Percentiles rank a stretch among this genome's conserved stretches.
phyloP scores from a whole-genome alignment of 2,888 invertebrate species.

The Formica aserva region DNA sequence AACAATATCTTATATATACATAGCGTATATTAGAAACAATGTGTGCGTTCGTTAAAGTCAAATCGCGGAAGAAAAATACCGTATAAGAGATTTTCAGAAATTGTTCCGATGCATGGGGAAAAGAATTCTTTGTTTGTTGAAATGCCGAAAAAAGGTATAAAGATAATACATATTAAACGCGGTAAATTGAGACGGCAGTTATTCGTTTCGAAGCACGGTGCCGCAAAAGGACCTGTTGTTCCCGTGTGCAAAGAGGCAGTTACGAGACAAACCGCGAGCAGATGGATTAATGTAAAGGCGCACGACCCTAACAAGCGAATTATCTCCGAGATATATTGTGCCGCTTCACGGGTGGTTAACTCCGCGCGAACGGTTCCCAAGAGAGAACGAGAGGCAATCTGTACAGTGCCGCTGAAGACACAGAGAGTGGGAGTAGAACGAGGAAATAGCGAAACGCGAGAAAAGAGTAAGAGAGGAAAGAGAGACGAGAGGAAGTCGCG shows the following conservation, averaged over 20 bases:
- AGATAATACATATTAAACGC: conserved; percentile 52
- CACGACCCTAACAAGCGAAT: conserved; percentile 82
- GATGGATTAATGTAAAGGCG: conserved; percentile 77
- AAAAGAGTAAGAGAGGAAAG: conserved; percentile 42
- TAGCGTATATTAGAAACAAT: not conserved
- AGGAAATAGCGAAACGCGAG: conserved; percentile 55
- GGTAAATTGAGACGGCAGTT: conserved; percentile 70
- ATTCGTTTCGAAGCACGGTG: conserved; percentile 56
- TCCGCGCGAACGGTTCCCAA: conserved; percentile 72
- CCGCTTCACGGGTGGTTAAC: conserved; percentile 84
- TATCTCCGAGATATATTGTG: conserved; percentile 82
- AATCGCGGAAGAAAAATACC: conserved; percentile 9
- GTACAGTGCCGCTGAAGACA: conserved; percentile 7
- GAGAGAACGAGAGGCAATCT: conserved; percentile 34
- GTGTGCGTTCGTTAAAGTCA: not conserved
- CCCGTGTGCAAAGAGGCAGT: conserved; percentile 66
- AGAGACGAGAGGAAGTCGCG: conserved; percentile 45
- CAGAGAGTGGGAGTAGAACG: conserved; percentile 52
- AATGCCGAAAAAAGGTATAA: conserved; percentile 26
- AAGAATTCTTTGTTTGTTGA: not conserved
- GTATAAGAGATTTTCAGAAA: not conserved
- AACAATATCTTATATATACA: conserved; percentile 35
- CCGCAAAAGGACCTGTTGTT: conserved; percentile 63
- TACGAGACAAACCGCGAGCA: conserved; percentile 68
- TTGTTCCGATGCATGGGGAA: not conserved